Conservation (phyloP, 2,888 invertebrate genomes). For the Scaptomyza flava region DNA sequence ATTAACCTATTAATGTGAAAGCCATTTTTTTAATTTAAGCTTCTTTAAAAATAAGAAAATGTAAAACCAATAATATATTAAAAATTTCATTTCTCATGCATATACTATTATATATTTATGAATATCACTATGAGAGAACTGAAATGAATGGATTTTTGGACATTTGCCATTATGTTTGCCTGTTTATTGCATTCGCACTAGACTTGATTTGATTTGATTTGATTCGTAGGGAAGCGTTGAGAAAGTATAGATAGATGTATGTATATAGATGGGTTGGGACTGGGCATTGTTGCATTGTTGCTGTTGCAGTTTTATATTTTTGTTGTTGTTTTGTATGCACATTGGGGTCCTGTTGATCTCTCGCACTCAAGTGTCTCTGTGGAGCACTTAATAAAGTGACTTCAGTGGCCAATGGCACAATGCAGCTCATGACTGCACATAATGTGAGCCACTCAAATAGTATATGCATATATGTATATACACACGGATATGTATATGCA, state of each 20-base stretch:
- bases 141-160: slow-evolving; percentile 8
- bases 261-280: neutral
- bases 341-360: neutral
- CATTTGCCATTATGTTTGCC: slow-evolving; percentile 17
- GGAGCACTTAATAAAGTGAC: slow-evolving; percentile 42
- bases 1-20: no score
- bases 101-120: neutral
- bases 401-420: slow-evolving; percentile 35
- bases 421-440: slow-evolving; percentile 57
- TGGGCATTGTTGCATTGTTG: neutral
- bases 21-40: no score
- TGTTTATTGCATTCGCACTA: slow-evolving; percentile 19
- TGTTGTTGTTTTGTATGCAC: neutral
- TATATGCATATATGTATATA: slow-evolving; percentile 6
- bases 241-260: no score
- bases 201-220: slow-evolving; percentile 32
- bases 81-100: neutral
- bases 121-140: slow-evolving; percentile 26
- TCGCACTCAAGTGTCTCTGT: slow-evolving; percentile 4
- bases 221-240: slow-evolving; percentile 3
- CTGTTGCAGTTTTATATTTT: neutral
- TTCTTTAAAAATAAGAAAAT: no score
- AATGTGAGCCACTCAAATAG: slow-evolving; percentile 44
- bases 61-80: neutral
- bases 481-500: neutral